phyloP scores from a whole-genome alignment of 1,140 invertebrate genomes.

The Caenorhabditis latens region DNA sequence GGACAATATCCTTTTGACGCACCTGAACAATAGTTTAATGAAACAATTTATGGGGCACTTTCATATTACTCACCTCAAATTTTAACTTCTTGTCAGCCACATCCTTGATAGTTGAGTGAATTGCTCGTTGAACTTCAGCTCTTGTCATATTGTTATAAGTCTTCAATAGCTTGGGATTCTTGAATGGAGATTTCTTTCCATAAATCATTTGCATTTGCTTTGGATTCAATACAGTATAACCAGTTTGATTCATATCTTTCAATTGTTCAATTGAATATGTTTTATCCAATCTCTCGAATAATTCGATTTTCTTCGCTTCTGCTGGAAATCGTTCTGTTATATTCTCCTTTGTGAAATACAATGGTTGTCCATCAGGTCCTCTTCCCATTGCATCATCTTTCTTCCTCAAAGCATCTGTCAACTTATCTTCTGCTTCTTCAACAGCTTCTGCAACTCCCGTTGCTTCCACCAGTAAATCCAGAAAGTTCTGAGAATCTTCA shows the following conservation, averaged over 20 bases:
- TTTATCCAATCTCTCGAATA: slow-evolving; percentile 66
- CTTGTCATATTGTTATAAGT: slow-evolving; percentile 35
- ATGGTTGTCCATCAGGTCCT: slow-evolving; percentile 70
- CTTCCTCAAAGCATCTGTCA: slow-evolving; percentile 20
- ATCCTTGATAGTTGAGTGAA: slow-evolving; percentile 6
- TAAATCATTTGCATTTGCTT: slow-evolving; percentile 71
- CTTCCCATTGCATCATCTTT: slow-evolving; percentile 58
- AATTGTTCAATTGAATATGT: slow-evolving; percentile 69
- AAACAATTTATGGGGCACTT: neutral
- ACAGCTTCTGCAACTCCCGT: slow-evolving; percentile 60
- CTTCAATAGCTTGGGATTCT: slow-evolving; percentile 58
- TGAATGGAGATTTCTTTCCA: slow-evolving; percentile 70
- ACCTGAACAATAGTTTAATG: slow-evolving; percentile 60
- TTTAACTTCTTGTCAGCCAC: slow-evolving; percentile 57
- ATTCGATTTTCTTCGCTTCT: slow-evolving; percentile 70
- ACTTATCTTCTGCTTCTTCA: slow-evolving; percentile 35
- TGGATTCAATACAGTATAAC: slow-evolving; percentile 68
- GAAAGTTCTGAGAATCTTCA: slow-evolving; percentile 57
- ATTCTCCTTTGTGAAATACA: slow-evolving; percentile 74
- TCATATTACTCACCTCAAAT: slow-evolving; percentile 45
- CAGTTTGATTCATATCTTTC: slow-evolving; percentile 70
- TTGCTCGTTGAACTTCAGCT: neutral
- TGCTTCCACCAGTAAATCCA: slow-evolving; percentile 66
- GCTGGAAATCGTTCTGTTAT: slow-evolving; percentile 69
- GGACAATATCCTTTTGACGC: slow-evolving; percentile 65